Evolutionary conservation across 2,113 vertebrate species (phyloP), one percentile per base, ranked within the genome.

Genomic region (Nyctereutes procyonoides): DNA sequence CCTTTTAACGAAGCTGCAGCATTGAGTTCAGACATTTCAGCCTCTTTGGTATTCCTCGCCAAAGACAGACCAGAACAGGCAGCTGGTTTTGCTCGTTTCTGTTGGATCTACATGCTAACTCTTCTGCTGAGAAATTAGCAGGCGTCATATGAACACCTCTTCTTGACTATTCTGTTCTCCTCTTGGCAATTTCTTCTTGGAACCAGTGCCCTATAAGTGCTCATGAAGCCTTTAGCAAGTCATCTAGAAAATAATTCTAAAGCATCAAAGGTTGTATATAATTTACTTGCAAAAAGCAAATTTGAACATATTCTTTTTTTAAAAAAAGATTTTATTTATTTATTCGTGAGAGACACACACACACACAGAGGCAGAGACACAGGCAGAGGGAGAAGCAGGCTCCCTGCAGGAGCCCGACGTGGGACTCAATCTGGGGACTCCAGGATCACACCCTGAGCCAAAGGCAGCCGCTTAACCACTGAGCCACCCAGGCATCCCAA

Each of bases 121-220:
- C 74, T 84, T 92, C 69, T 74, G 65, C 87, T 90, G 92, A 90
- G 92, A 84, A 85, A 83, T 82, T 58, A 62, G 63, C 69, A 83
- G 81, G 32, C 26, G 28, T 81, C 51, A 1, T 28, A 38, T 0
- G 11, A 73, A 58, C 58, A n/a, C 35, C 53, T 58, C 38, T 90
- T 43, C 76, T 87, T 56, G 71, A 69, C 5, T 5, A 3, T 32
- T 88, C 51, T 73, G 26, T 65, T 76, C 56, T 93, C 26, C 90
- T 67, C 2, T 20, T 82, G 65, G 83, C 51, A 73, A 8, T 67
- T 71, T 77, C 30, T 74, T 88, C 80, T 93, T 90, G 84, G 92
- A 96, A 96, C 60, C n/a, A 88, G 56, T 4, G 1, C 7, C 32
- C 8, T 2, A 2, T 3, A 35, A 89, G 35, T 1, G 2, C 10